A percentile compares a stretch with the other conserved stretches of the same genome.
Evolutionary conservation across 2,797 vertebrate species (phyloP).

Genomic region (Eptatretus atami): DNA sequence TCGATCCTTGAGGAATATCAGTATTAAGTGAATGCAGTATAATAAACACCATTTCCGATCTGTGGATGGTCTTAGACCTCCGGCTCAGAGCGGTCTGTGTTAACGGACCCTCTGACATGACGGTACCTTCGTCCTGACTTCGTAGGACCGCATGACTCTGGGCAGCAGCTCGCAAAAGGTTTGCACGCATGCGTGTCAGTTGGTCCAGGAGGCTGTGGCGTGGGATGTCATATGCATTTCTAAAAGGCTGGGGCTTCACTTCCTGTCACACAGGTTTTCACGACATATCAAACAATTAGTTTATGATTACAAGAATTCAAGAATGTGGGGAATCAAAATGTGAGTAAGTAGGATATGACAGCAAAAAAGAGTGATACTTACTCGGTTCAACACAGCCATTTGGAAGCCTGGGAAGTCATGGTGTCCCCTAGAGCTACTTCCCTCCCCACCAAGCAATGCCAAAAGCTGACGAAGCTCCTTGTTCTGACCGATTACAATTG

Average conservation of each 20-base stretch:
- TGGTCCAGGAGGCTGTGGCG: conserved; percentile 61
- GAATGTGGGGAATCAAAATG: background rate
- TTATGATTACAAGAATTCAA: background rate
- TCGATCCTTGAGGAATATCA: too few relatives aligned
- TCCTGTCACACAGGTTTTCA: conserved; percentile 18
- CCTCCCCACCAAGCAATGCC: conserved; percentile 45
- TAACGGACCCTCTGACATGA: too few relatives aligned
- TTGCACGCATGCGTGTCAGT: conserved; percentile 78
- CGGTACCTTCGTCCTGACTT: conserved; percentile 28
- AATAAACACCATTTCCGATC: too few relatives aligned
- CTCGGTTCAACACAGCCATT: conserved; percentile 58
- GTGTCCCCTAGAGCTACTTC: conserved; percentile 20
- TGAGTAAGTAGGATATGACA: conserved; percentile 1
- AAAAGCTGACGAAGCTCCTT: conserved; percentile 61
- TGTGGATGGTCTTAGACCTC: too few relatives aligned
- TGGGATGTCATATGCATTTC: conserved; percentile 88
- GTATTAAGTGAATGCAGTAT: too few relatives aligned
- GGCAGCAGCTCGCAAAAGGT: conserved; percentile 33
- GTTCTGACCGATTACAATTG: conserved; percentile 22
- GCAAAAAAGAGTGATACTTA: conserved; percentile 12
- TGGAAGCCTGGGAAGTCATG: conserved; percentile 85
- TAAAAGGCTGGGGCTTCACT: conserved; percentile 61
- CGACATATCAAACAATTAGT: background rate
- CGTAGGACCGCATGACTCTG: conserved; percentile 18
- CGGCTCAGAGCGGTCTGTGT: too few relatives aligned